These are phyloP conservation scores for Schizothorax lantsangensis DNA, from an alignment of 2,797 vertebrate genomes.

Conservation along the genomic window DNA sequence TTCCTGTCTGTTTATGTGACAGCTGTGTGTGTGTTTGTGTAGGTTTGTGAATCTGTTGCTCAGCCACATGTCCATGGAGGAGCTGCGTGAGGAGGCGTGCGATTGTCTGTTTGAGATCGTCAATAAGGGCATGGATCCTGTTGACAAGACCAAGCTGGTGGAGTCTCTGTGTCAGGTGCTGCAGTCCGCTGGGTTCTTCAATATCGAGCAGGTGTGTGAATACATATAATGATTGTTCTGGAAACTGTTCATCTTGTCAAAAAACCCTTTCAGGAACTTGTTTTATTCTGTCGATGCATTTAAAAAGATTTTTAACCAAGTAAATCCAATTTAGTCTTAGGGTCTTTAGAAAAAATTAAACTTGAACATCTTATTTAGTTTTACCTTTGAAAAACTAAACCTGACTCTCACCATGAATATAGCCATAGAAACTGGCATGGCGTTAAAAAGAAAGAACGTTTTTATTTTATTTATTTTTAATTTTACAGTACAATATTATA, in stretches of 20 bases:
- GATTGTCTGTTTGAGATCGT: slow-evolving; percentile 98
- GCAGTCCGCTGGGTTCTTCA: slow-evolving; percentile 95
- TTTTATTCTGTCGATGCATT: background rate
- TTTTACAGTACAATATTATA: no score
- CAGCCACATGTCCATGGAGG: slow-evolving; percentile 97
- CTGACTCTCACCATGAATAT: no score
- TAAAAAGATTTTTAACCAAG: background rate
- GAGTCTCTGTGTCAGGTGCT: slow-evolving; percentile 94
- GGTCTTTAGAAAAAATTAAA: no score
- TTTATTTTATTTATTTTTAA: no score
- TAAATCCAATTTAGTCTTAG: background rate
- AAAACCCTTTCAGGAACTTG: background rate
- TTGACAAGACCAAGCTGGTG: slow-evolving; percentile 96
- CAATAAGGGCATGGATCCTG: slow-evolving; percentile 98
- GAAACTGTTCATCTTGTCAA: background rate
- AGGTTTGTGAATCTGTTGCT: slow-evolving; percentile 98
- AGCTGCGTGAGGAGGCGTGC: slow-evolving; percentile 96
- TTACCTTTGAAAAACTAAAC: no score
- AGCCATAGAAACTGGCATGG: background rate
- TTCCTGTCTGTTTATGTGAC: background rate
- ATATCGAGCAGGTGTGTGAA: slow-evolving; percentile 86
- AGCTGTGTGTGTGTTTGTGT: slow-evolving; percentile 40
- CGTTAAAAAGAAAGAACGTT: background rate
- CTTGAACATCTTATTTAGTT: no score
- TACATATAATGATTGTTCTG: background rate